Evolutionary conservation across 2,888 invertebrate species (phyloP), one percentile per base, ranked within the genome.

Genomic region (Sminthurinus aureus): DNA sequence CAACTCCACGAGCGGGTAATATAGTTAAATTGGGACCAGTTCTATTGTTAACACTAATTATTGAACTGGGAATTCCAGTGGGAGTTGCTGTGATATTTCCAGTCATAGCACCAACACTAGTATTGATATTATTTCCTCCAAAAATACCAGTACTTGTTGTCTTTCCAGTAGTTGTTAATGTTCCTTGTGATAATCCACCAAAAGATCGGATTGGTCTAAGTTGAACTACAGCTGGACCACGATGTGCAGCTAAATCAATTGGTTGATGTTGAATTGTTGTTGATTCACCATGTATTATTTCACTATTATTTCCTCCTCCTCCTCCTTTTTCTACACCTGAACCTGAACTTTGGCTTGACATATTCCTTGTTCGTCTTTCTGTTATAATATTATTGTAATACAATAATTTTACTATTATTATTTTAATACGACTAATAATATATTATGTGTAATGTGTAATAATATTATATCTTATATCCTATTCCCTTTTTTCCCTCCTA

Each of bases 1-100:
- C 90, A 92, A 92, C 91, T 74, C 82, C 77, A 77, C 86, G 83
- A 52, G 85, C 84, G n/a, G 88, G 88, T 66, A 88, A 80, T 64
- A 88, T 83, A 51, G 87, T 88, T 71, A 88, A 73, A 82, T 87
- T 88, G 58, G 86, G 85, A 66, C 85, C 77, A 51, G 81, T 79
- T 24, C 88, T 84, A 84, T 87, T 88, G 83, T 87, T 88, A 26
- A 88, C 85, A 82, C 85, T 85, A 64, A 87, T 86, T n/a, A 87
- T 87, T 15, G 85, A 84, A 20, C 79, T 80, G 0, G 86, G 85
- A 8, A 84, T 79, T n/a, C 84, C 85, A 38, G 38, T 38, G 6
- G 38, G 38, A 38, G 38, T 38, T 38, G 38, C 38, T 38, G 38
- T 38, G 6, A 38, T 38, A 38, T 38, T 38, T 38, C 38, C 38